Evolutionary conservation across 2,888 invertebrate species (phyloP), one percentile per base, ranked within the genome.

Genomic region (Hybos culiciformis): DNA sequence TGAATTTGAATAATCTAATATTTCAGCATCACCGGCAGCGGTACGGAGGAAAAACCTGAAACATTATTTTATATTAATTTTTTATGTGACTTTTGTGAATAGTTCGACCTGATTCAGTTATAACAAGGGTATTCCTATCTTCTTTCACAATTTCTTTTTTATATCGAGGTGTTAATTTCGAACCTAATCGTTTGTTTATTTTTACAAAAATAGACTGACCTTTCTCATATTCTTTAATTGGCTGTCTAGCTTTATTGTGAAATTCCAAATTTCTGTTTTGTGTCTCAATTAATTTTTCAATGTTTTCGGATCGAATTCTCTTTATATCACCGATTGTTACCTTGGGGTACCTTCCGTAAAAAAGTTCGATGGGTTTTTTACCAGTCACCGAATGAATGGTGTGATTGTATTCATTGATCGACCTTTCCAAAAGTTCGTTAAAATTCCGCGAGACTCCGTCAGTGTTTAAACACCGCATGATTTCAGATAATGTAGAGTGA

Each of bases 401-500:
- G 17, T 37, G 19, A 29, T 39, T 39, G 19, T 37, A 39, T 34
- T 42, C 29, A n/a, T 37, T 26, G 2, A 42, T 29, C 4, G 42
- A 34, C 12, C 29, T n/a, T 37, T 42, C 26, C 3, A 42, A 14
- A 9, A 42, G 12, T 31, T 40, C 39, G 11, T 42, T 32, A 17
- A 37, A 42, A 12, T 18, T 15, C 15, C 32, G 15, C 7, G 23
- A 3, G 11, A 9, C 20, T 11, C 33, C 37, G 12, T 38, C 15
- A 17, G 15, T 6, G 17, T 44, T 44, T 3, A 36, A 24, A n/a
- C 39, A 41, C 18, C 41, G 31, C 31, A 38, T 37, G 3, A 41
- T 46, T n/a, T 46, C 46, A 2, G 34, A 11, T 12, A 46, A 9
- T 3, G 38, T 46, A 8, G 43, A 46, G 24, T 43, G 46, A 24